Base-by-base conservation (phyloP, 2,113 vertebrate genomes). In the Camelus bactrianus region DNA sequence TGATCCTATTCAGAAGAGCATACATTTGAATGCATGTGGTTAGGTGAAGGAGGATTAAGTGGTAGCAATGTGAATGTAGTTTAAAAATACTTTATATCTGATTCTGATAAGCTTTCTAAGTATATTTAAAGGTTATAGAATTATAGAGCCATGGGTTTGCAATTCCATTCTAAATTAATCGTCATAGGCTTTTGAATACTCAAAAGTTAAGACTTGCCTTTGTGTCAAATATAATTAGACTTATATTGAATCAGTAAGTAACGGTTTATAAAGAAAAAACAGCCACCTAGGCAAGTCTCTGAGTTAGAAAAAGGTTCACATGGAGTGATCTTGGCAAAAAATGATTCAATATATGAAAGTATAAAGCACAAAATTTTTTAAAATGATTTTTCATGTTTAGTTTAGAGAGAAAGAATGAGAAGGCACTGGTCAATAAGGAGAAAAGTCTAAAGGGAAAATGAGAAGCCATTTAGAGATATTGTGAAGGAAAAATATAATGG, bases 401-500 rank as follows among this genome's bases (percentile, higher is more conserved):
- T 62, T 81, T 85, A 52, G 24, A 84, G 65, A 88, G 11, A 88
- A 96, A 77, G 42, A 76, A 46, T 50, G 19, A 91, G 35, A 22
- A 35, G 30, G 12, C 35, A 67, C 58, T 24, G 4, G 2, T 42
- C 70, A 54, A 86, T 54, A 67, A 16, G 65, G 42, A 58, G 38
- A 48, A 64, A 80, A 62, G 2, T 32, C 50, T 73, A 28, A 54
- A 62, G 30, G 50, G 50, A 77, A 82, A 26, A 80, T 64, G 35
- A 62, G 8, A 4, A 62, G 58, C 8, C 82, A 75, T 92, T 96
- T 76, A 81, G 52, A 89, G 65, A 86, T 19, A 89, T 24, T 69
- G 46, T 86, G 30, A 81, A 86, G 77, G 32, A 65, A 91, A 92
- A 89, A 54, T 35, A 72, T 42, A 84, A 94, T 92, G 52, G 20